Base-by-base conservation (phyloP, 2,113 vertebrate genomes). In the Dolichotis patagonum region DNA sequence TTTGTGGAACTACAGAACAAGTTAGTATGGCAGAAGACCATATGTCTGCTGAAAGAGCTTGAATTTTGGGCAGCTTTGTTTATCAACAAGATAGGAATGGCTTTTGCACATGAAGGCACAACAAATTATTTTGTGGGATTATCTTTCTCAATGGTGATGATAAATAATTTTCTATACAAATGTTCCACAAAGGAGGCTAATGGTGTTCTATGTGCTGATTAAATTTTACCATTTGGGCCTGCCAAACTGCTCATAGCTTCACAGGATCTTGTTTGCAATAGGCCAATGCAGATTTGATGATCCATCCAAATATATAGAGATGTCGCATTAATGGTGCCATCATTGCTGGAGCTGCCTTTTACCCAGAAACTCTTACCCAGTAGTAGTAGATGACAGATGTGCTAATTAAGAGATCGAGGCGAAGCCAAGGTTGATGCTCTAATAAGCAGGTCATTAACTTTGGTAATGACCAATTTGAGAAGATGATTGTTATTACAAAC, bases 361-460 rank as follows among this genome's bases (percentile, higher is more conserved):
- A 77, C 90, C 90, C 63, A 94, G 94, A 96, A 95, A 96, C 97
- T 98, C 97, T 97, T 96, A 98, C 95, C 96, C 97, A 98, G 96
- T 96, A 97, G 95, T 93, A 98, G 96, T 97, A 98, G 98, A 98
- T 98, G 98, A 98, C 98, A 98, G 98, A 98, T 98, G 98, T 98
- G 98, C 98, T 99, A 98, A 99, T 99, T 98, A 98, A 98, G 98
- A 98, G 98, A 98, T 98, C 88, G 97, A 98, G 97, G 98, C 98
- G 98, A 98, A 98, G 98, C 98, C 98, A 99, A 99, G 98, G 98
- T 98, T 99, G 98, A 98, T 98, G 98, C 98, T 98, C 98, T 98
- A 98, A 98, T 99, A 98, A 99, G 98, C 98, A 98, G 98, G 98
- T 98, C 98, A 98, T 99, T 99, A 99, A 98, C 98, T 99, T 98